These are phyloP conservation scores for Anguilla rostrata DNA, from an alignment of 2,113 vertebrate species.

Conservation along the genomic window DNA sequence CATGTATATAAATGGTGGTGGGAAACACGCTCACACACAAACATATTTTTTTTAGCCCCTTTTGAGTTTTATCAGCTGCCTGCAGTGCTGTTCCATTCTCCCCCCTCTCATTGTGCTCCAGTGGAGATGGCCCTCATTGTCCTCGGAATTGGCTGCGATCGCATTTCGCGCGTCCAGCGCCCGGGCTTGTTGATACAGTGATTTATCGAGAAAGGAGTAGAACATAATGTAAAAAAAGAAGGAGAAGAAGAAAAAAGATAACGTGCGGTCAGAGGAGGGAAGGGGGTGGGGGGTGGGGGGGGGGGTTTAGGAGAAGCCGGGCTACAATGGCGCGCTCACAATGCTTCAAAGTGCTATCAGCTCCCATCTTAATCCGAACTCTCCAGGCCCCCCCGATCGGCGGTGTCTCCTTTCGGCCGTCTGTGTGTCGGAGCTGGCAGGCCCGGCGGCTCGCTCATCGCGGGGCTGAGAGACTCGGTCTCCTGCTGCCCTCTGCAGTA, in stretches of 20 bases:
- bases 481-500: constrained; percentile 89
- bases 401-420: constrained; percentile 58
- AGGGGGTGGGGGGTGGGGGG: not conserved
- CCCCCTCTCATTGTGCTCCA: constrained; percentile 2
- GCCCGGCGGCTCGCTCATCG: not conserved
- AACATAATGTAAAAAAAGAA: constrained; percentile 55
- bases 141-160: constrained; percentile 32
- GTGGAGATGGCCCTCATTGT: constrained; percentile 23
- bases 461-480: constrained; percentile 57
- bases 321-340: constrained; percentile 56
- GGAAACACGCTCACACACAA: too few species aligned
- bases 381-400: constrained; percentile 55
- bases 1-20: too few species aligned
- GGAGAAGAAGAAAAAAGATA: constrained; percentile 47
- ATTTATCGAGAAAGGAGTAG: constrained; percentile 50
- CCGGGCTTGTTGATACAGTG: constrained; percentile 55
- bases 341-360: constrained; percentile 60
- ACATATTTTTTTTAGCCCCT: too few species aligned
- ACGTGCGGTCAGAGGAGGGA: constrained; percentile 53
- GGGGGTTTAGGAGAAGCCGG: constrained; percentile 15
- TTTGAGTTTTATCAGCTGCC: too few species aligned
- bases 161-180: constrained; percentile 34
- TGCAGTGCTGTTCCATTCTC: too few species aligned
- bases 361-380: constrained; percentile 62
- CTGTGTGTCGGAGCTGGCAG: constrained; percentile 37